Base-by-base conservation (phyloP, 2,797 vertebrate species). In the Balearica regulorum region DNA sequence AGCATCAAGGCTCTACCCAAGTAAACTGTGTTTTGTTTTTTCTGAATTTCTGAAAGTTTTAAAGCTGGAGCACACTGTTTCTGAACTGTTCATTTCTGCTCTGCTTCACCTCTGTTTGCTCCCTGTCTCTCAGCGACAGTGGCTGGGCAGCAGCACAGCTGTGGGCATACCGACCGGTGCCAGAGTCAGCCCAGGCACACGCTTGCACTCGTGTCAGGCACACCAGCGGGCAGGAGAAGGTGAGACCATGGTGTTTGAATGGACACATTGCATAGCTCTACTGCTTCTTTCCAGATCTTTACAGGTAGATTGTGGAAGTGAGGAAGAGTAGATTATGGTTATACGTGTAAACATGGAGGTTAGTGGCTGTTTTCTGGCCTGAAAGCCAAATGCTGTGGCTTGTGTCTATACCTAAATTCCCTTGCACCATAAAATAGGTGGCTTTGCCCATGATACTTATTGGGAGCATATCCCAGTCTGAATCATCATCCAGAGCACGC, bases 261-360 rank as follows among this genome's bases (percentile, higher is more conserved):
- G 12, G 33, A 28, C 24, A 19, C 16, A 11, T 5, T 22, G 6
- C 6, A 12, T 9, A 55, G 11, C 10, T 71, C 21, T 5, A 3
- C 18, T 55, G 22, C 25, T 77, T 48, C 22, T 65, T 53, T 77
- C 11, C 19, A 44, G 8, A 21, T 51, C 11, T 64, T 58, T 46
- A 28, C 29, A 29, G 13, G 35, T 16, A 21, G 16, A 48, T 16
- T 15, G 9, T 70, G 19, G 28, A 76, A 90, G 19, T 10, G 8
- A 61, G 25, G 16, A 83, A 53, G 5, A 29, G 9, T 18, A 71
- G n/a, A 33, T 35, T 54, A 41, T 21, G 29, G 6, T 3, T 58
- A 6, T 3, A 41, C 1, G 0, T 14, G 29, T 41, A 58, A 77
- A 58, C 10, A 9, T 6, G 41, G 9, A 2, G 6, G 5, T 49